Evolutionary conservation across 2,797 vertebrate genomes (phyloP).

Genomic region (Amblyopsis hoosieri): DNA sequence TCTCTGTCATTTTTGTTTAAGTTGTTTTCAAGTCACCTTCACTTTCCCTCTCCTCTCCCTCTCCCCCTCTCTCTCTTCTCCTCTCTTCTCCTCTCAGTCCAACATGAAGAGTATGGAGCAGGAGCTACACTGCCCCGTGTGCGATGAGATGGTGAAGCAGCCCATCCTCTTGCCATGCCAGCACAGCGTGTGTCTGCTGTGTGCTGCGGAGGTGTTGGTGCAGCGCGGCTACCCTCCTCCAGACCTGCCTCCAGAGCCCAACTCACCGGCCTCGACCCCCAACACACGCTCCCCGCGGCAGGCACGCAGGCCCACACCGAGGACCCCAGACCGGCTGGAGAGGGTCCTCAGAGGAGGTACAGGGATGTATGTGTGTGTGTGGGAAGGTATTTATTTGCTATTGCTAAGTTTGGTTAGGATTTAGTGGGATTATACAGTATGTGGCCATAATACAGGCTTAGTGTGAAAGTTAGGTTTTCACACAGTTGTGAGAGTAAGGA

Average conservation of each 20-base stretch:
- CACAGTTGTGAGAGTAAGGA: background rate
- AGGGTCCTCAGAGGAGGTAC: conserved; percentile 91
- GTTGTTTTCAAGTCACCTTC: too few relatives aligned
- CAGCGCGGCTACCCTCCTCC: conserved; percentile 88
- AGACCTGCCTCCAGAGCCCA: conserved; percentile 90
- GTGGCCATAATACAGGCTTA: background rate
- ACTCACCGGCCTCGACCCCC: conserved; percentile 90
- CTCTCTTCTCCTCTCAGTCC: conserved; percentile 72
- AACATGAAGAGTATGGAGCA: conserved; percentile 97
- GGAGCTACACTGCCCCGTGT: conserved; percentile 92
- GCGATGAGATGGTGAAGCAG: conserved; percentile 95
- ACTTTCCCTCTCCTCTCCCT: background rate
- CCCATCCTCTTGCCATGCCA: conserved; percentile 91
- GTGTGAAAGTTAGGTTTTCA: background rate
- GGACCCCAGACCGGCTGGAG: conserved; percentile 88
- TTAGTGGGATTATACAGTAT: background rate
- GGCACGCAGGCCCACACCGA: conserved; percentile 81
- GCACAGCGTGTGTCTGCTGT: conserved; percentile 94
- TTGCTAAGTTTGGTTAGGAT: background rate
- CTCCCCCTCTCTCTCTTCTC: background rate
- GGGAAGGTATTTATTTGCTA: background rate
- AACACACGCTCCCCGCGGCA: conserved; percentile 89
- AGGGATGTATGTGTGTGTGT: conserved; percentile 10
- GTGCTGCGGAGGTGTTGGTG: conserved; percentile 90
- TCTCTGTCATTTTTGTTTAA: too few relatives aligned